Conservation (phyloP, 2,888 invertebrate genomes). For the Dioctria rufipes region DNA sequence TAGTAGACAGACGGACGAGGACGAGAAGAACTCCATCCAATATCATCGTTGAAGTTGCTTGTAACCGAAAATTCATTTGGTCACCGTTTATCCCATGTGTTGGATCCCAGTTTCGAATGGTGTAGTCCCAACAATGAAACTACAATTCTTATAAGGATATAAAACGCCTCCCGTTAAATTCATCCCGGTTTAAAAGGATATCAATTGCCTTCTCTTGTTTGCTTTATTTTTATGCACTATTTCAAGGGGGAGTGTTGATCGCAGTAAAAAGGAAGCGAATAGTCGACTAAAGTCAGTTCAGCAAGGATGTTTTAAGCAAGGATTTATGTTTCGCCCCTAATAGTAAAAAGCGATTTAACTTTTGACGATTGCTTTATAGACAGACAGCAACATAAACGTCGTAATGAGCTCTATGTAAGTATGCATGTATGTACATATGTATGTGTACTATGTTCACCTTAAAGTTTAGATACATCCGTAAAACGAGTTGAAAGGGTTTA, state of each 20-base stretch:
- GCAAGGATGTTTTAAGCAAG: background rate
- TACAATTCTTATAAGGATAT: background rate
- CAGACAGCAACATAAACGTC: background rate
- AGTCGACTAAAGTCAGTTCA: too few species aligned
- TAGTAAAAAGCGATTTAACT: background rate
- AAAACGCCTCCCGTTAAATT: slow-evolving; percentile 3
- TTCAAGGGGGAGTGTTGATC: too few species aligned
- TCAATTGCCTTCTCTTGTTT: background rate
- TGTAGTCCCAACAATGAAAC: slow-evolving; percentile 20
- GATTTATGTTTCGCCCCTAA: background rate
- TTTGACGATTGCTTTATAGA: background rate
- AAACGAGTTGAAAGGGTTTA: too few species aligned
- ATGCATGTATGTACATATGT: too few species aligned
- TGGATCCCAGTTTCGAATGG: slow-evolving; percentile 18
- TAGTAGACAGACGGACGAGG: too few species aligned
- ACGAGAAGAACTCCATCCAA: too few species aligned
- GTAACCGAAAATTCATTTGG: background rate
- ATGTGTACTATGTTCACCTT: too few species aligned
- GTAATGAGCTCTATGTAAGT: background rate
- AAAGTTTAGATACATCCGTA: too few species aligned
- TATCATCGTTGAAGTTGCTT: too few species aligned
- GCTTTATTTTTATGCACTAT: too few species aligned
- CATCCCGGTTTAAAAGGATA: slow-evolving; percentile 9
- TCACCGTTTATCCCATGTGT: slow-evolving; percentile 16
- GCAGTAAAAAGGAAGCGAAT: background rate